Evolutionary conservation across 2,113 vertebrate genomes (phyloP).

Genomic region (Cariama cristata): DNA sequence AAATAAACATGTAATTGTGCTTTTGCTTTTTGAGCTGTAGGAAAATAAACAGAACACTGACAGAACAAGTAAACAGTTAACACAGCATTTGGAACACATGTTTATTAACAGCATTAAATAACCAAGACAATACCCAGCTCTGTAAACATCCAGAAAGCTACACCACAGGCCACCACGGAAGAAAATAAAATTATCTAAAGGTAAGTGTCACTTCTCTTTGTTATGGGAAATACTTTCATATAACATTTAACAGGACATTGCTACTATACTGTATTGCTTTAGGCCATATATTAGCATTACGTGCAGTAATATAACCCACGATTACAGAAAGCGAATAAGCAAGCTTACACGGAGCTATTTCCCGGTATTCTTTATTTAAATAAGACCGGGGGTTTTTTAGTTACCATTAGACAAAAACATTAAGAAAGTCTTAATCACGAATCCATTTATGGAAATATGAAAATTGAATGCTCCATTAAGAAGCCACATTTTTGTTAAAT

Average conservation of each 20-base stretch:
- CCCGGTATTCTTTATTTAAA: not conserved
- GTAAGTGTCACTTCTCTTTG: not conserved
- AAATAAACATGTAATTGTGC: not conserved
- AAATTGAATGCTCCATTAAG: not conserved
- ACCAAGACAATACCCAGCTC: not conserved
- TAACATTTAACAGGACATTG: not conserved
- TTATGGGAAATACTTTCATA: not conserved
- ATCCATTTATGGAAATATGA: not conserved
- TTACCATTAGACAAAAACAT: not conserved
- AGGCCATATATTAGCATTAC: not conserved
- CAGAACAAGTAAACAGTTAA: not conserved
- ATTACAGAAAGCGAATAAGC: not conserved
- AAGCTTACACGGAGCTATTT: not conserved
- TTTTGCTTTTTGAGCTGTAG: not conserved
- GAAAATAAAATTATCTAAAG: not conserved
- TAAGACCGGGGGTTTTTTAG: not conserved
- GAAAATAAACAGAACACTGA: not conserved
- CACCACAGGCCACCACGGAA: accelerated
- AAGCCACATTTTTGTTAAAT: not conserved
- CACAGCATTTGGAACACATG: not conserved
- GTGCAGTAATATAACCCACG: not conserved
- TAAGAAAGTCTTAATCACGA: not conserved
- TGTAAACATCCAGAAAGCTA: not conserved
- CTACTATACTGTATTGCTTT: not conserved
- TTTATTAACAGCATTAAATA: not conserved